Evolutionary conservation across 2,113 vertebrate genomes (phyloP), one percentile per base, ranked within the genome.

Genomic region (Notiomystis cincta): DNA sequence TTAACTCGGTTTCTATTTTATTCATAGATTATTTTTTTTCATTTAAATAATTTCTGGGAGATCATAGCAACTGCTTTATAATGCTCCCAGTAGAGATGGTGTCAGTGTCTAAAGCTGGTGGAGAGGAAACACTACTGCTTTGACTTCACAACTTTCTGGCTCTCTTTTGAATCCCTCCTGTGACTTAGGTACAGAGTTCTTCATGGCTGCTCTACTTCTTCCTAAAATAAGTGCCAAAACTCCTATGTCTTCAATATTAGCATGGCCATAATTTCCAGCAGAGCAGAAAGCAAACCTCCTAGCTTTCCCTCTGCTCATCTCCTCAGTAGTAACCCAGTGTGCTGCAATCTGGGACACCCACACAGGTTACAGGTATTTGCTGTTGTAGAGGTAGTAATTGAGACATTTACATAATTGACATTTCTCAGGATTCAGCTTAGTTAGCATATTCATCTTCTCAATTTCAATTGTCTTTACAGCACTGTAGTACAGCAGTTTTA

Each of bases 401-500:
- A 87, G 21, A 47, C 4, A 4, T 85, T 80, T 61, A 80, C 24
- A 54, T 15, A 23, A 5, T 20, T 9, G 3, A 9, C 19, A 48
- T 83, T 78, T 87, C 82, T 90, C 30, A 91, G 56, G 51, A 72
- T 91, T 95, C 71, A 67, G 24, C 11, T 54, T 30, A 21, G 31
- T 67, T 87, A 27, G 23, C n/a, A 24, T 40, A 67, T 57, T 79
- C 57, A 87, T 90, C 50, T 45, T 93, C 76, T 95, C 44, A 79
- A 69, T 91, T 89, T 93, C 81, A 90, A 24, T 54, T 4, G 1
- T 37, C 47, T 84, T 96, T 67, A 91, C 79, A 93, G 51, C 88
- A 31, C 72, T 89, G 35, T 87, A 96, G 93, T 60, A 53, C 60
- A 96, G 33, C 10, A 20, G 53, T 71, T 90, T 89, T 75, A 84